These are phyloP conservation scores for Halichoerus grypus DNA, from an alignment of 2,113 vertebrate genomes.

Conservation along the genomic window DNA sequence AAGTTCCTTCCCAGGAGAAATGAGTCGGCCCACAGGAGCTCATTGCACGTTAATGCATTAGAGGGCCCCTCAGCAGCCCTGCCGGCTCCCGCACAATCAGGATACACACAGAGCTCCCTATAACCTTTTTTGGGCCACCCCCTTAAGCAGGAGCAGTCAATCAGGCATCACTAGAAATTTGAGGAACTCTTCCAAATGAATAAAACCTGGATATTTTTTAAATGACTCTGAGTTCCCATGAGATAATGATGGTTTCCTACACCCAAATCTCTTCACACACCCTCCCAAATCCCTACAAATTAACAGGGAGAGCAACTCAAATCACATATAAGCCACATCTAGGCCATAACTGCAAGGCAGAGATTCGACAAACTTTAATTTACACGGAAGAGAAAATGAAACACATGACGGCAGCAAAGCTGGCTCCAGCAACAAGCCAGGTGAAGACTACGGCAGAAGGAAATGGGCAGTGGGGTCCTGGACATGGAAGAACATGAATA, in stretches of 20 bases:
- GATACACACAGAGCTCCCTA: background rate
- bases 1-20: background rate
- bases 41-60: background rate
- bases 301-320: background rate
- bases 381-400: background rate
- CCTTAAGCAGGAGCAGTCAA: background rate
- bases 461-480: background rate
- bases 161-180: background rate
- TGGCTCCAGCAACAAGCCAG: background rate
- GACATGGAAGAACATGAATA: background rate
- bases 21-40: background rate
- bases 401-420: background rate
- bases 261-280: background rate
- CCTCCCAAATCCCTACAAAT: background rate
- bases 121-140: no score
- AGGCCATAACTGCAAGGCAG: background rate
- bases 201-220: background rate
- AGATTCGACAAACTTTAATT: background rate
- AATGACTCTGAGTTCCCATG: background rate
- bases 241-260: background rate
- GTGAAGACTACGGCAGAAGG: background rate
- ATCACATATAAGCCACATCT: background rate
- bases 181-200: background rate
- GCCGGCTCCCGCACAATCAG: background rate
- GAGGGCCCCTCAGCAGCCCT: background rate